Base-by-base conservation (phyloP, 2,797 vertebrate species). In the Danio tinwini region DNA sequence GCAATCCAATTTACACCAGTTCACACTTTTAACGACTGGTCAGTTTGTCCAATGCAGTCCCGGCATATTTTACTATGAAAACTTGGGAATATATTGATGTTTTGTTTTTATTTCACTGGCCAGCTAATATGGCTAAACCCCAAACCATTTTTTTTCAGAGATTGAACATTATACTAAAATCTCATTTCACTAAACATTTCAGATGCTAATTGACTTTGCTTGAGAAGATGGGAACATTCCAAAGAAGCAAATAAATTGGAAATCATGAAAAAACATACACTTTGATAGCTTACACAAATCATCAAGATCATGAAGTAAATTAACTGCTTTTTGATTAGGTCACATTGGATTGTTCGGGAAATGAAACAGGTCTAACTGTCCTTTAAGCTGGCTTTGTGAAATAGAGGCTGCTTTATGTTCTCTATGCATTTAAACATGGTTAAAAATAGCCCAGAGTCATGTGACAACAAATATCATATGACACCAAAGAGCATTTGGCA, bases 381-480 rank as follows among this genome's bases (percentile, higher is more conserved):
- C 65, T 45, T 68, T 63, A n/a, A 9, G 21, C 19, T 59, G 21
- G 47, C 11, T 52, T 39, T 12, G 11, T 44, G 1, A 59, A 44
- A 9, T 4, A 56, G n/a, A 8, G 8, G 49, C 44, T 65, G 49
- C 37, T 64, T 12, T 53, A 21, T 64, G 61, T 52, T 55, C 61
- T 76, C 39, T 55, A 29, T 45, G 74, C 39, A 76, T 76, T 44
- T 55, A 11, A 55, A 55, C 37, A 44, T 52, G 49, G 61, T 44
- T 76, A 76, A 65, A 76, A 76, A 76, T 76, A 76, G 50, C 17
- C 50, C 14, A 6, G 50, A 45, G 56, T 56, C 74, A 76, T 37
- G 50, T 55, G 73, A 64, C 47, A 53, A 39, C 29, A 63, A 75
- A 75, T 75, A 75, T 75, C 47, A 63, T 19, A n/a, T 75, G 61